Conservation (phyloP, 2,113 vertebrate genomes). For the Ochotona curzoniae region DNA sequence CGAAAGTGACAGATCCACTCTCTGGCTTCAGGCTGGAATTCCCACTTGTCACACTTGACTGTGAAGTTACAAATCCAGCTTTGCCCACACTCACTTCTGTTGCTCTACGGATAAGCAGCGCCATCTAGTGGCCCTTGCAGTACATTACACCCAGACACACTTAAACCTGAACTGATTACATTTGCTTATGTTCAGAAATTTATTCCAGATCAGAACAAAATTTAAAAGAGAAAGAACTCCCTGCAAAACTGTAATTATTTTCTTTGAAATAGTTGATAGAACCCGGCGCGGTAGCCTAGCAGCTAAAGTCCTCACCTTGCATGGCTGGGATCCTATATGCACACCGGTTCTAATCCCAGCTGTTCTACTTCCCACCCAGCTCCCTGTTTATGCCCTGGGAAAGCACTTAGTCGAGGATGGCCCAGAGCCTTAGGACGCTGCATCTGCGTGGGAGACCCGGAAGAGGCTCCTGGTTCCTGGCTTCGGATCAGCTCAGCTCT, state of each 20-base stretch:
- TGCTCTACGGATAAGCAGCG: constrained; percentile 47
- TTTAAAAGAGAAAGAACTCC: not conserved
- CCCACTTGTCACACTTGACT: not conserved
- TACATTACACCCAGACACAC: not conserved
- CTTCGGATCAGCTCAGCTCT: no score
- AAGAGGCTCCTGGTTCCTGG: no score
- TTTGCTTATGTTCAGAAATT: not conserved
- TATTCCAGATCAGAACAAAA: not conserved
- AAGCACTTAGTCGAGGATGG: not conserved
- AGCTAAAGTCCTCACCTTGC: no score
- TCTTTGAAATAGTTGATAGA: not conserved
- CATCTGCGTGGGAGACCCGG: no score
- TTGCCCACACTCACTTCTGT: fast-evolving
- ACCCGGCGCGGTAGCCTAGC: no score
- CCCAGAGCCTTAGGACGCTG: no score
- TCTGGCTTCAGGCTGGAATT: not conserved
- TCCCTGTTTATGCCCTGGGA: not conserved
- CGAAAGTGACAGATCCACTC: not conserved
- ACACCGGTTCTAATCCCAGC: no score
- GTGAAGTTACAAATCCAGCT: not conserved
- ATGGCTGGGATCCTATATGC: no score
- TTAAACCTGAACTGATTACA: not conserved
- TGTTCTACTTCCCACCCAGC: no score
- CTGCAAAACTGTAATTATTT: not conserved
- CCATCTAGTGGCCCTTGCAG: constrained; percentile 77